Conservation (phyloP, 2,113 vertebrate species). For the Sminthopsis crassicaudata region DNA sequence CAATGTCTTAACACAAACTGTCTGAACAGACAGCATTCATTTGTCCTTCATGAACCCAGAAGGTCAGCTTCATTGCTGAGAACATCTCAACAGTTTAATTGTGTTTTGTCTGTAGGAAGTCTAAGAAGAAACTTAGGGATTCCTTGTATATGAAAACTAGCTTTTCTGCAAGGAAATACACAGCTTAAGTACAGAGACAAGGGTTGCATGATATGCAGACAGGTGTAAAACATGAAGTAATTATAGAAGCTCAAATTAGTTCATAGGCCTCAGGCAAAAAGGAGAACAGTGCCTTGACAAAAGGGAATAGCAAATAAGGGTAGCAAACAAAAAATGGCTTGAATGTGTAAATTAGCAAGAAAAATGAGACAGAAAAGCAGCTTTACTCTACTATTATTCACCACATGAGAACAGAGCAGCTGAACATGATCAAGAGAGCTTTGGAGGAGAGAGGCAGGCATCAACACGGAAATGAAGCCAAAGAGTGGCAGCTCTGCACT, state of each 20-base stretch:
- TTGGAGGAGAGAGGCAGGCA: conserved; percentile 92
- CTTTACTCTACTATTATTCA: conserved; percentile 94
- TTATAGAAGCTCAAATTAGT: conserved; percentile 99
- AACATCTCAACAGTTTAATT: conserved; percentile 85
- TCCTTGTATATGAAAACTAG: conserved; percentile 80
- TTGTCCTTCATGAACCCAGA: conserved; percentile 87
- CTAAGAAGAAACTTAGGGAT: conserved; percentile 76
- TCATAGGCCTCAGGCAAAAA: conserved; percentile 94
- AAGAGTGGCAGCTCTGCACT: conserved; percentile 92
- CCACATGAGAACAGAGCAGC: conserved; percentile 94
- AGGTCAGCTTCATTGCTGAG: conserved; percentile 84
- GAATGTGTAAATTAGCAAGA: conserved; percentile 99
- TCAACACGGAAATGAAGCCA: conserved; percentile 90
- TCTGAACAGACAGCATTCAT: conserved; percentile 86
- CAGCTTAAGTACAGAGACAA: conserved; percentile 88
- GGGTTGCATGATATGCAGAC: conserved; percentile 95
- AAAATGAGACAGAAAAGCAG: conserved; percentile 96
- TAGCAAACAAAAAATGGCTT: conserved; percentile 97
- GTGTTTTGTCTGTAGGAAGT: conserved; percentile 81
- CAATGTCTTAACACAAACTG: conserved; percentile 87
- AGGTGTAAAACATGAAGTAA: conserved; percentile 99
- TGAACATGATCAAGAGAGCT: conserved; percentile 95
- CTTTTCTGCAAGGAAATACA: conserved; percentile 83
- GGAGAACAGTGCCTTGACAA: conserved; percentile 88
- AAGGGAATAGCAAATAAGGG: conserved; percentile 96